These are phyloP conservation scores for Myrmecobius fasciatus DNA, from an alignment of 2,113 vertebrate species.

Conservation along the genomic window DNA sequence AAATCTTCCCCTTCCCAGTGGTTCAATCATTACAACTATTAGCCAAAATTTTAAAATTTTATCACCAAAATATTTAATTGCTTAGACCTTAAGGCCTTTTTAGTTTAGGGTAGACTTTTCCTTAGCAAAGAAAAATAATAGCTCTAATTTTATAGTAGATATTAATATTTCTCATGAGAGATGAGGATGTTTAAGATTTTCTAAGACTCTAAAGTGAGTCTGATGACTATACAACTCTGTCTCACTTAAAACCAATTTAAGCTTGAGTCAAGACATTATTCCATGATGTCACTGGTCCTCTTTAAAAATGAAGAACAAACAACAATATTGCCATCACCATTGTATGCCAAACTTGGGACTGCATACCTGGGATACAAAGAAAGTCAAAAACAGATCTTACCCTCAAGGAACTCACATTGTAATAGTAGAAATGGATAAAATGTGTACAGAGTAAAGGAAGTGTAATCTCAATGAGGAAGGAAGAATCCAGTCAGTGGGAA, in stretches of 20 bases:
- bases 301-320: no score
- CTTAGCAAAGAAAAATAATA: not conserved
- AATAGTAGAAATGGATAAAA: not conserved
- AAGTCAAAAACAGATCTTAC: not conserved
- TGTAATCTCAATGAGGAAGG: not conserved
- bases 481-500: not conserved
- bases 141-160: slow-evolving; percentile 33
- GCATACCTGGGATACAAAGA: not conserved
- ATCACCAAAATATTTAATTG: slow-evolving; percentile 22
- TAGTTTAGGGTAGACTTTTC: slow-evolving; percentile 29
- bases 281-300: no score
- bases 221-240: no score
- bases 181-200: slow-evolving; percentile 35
- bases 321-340: no score
- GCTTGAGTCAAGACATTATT: no score
- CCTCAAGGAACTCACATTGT: not conserved
- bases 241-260: no score
- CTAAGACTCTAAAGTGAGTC: slow-evolving; percentile 5
- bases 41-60: not conserved
- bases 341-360: not conserved
- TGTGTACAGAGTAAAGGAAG: not conserved
- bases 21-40: slow-evolving; percentile 34
- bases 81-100: not conserved
- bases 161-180: slow-evolving; percentile 11
- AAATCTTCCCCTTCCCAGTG: slow-evolving; percentile 24